These are phyloP conservation scores for Kuschelorhynchus macadamiae DNA, from an alignment of 2,888 invertebrate genomes.

Conservation along the genomic window DNA sequence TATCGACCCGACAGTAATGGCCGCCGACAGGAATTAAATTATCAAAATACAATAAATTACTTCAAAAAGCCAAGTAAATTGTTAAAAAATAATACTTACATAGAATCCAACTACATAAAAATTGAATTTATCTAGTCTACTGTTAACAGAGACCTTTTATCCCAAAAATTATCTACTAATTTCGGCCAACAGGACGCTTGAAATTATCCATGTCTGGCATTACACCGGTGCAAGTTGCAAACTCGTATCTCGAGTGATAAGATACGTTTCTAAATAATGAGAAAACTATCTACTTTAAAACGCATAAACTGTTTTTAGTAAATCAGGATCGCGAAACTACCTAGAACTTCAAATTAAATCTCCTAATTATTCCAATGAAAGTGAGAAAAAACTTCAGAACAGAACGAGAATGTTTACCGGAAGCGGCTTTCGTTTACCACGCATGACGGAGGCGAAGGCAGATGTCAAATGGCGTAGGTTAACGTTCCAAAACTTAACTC, in stretches of 20 bases:
- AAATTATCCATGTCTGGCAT: slow-evolving; percentile 39
- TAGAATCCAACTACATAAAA: neutral
- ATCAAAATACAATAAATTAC: neutral
- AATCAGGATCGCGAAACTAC: neutral
- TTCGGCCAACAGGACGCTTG: slow-evolving; percentile 28
- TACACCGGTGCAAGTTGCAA: slow-evolving; percentile 22
- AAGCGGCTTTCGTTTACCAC: slow-evolving; percentile 50
- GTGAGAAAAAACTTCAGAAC: neutral
- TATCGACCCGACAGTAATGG: slow-evolving; percentile 16
- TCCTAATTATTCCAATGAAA: neutral
- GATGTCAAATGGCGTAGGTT: slow-evolving; percentile 11
- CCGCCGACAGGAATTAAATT: slow-evolving; percentile 9
- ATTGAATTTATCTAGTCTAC: neutral
- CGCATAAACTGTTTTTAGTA: too few relatives aligned
- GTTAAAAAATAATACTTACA: too few relatives aligned
- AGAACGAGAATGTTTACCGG: slow-evolving; percentile 57
- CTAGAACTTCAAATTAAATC: neutral
- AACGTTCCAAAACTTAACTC: too few relatives aligned
- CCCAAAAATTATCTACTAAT: neutral
- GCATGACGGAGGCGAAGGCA: slow-evolving; percentile 51
- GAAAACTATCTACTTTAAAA: too few relatives aligned
- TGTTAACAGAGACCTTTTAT: neutral
- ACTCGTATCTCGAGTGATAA: neutral
- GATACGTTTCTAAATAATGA: too few relatives aligned
- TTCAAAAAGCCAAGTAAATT: neutral